Percentiles rank a stretch among this genome's conserved stretches.
Evolutionary conservation across 2,113 vertebrate species (phyloP).

Genomic region (Bambusicola thoracicus): DNA sequence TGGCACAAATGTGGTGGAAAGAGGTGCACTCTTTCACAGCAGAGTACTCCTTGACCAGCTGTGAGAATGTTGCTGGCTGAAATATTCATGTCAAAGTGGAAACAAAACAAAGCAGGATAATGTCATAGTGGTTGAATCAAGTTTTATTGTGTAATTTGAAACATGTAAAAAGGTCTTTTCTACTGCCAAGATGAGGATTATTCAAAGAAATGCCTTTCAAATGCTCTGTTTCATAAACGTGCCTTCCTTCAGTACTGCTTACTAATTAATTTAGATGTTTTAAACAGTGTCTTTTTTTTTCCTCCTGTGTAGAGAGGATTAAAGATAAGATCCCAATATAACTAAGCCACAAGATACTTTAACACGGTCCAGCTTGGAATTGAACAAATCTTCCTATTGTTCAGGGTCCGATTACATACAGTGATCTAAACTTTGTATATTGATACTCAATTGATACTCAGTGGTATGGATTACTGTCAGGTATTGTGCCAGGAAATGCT

Average conservation of each 20-base stretch:
- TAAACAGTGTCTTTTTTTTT: not conserved
- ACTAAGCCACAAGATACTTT: not conserved
- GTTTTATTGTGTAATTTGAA: slow-evolving; percentile 34
- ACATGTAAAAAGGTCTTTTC: not conserved
- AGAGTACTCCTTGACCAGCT: not conserved
- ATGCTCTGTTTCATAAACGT: not conserved
- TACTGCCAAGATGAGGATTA: not conserved
- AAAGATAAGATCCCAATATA: not conserved
- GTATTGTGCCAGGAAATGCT: not conserved
- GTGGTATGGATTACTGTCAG: not conserved
- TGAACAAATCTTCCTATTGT: not conserved
- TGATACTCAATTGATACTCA: not conserved
- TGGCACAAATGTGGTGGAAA: no score
- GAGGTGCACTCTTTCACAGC: no score
- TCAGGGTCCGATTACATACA: not conserved
- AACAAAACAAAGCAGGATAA: not conserved
- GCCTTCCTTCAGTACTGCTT: not conserved
- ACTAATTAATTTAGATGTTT: not conserved
- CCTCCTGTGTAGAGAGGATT: not conserved
- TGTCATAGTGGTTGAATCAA: not conserved
- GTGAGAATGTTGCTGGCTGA: not conserved
- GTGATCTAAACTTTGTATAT: not conserved
- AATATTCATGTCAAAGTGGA: not conserved
- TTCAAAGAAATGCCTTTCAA: slow-evolving; percentile 27
- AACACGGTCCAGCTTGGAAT: not conserved